These are phyloP conservation scores for Amphilophus citrinellus DNA, from an alignment of 2,113 vertebrate genomes.

Conservation along the genomic window DNA sequence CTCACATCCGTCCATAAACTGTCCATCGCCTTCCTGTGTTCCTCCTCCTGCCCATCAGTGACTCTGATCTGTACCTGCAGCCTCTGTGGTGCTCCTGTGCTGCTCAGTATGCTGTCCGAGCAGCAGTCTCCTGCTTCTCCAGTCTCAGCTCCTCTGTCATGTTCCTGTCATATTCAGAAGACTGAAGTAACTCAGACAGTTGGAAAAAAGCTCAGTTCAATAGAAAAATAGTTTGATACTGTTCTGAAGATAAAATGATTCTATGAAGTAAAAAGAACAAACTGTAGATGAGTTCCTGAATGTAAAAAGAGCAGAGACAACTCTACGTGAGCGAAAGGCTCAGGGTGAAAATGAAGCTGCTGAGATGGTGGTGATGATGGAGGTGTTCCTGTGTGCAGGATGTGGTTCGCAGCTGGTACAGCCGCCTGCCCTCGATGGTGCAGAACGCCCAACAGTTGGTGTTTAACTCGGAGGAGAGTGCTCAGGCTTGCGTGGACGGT, in stretches of 20 bases:
- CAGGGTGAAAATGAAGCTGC: neutral
- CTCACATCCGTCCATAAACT: neutral
- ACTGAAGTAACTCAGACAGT: too few relatives aligned
- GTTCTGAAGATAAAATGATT: too few relatives aligned
- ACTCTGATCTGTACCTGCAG: neutral
- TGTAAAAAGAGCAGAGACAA: neutral
- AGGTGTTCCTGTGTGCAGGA: slow-evolving; percentile 80
- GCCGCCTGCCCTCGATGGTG: slow-evolving; percentile 85
- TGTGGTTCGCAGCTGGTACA: slow-evolving; percentile 94
- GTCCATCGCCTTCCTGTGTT: neutral
- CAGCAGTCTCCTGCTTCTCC: neutral
- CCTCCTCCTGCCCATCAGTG: neutral
- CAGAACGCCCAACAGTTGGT: slow-evolving; percentile 85
- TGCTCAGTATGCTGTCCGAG: too few relatives aligned
- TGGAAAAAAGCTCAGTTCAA: too few relatives aligned
- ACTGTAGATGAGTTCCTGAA: too few relatives aligned
- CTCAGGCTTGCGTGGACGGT: slow-evolving; percentile 85
- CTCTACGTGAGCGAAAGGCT: neutral
- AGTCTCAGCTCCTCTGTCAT: neutral
- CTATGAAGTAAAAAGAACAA: neutral
- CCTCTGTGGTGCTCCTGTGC: neutral
- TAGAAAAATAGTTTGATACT: too few relatives aligned
- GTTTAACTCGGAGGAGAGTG: slow-evolving; percentile 87
- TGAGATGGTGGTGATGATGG: neutral
- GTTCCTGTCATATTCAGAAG: too few relatives aligned